A percentile compares a stretch with the other conserved stretches of the same genome.
phyloP scores from a whole-genome alignment of 2,888 invertebrate genomes.

The Dasypogon diadema region DNA sequence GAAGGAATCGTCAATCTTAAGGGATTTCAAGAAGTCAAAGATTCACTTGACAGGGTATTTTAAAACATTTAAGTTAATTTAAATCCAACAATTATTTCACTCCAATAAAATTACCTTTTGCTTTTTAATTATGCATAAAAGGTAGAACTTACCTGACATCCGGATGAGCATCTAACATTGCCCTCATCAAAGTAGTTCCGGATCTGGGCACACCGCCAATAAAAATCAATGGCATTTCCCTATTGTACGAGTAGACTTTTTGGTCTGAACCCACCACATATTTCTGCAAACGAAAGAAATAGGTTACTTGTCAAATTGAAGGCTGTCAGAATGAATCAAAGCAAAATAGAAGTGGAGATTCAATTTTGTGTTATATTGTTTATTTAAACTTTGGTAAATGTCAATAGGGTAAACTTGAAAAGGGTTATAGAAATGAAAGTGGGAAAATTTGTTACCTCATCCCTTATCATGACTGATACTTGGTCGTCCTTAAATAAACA shows the following conservation, averaged over 20 bases:
- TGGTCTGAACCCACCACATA: slow-evolving; percentile 75
- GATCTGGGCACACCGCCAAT: slow-evolving; percentile 98
- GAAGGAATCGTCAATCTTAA: no score
- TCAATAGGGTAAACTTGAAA: slow-evolving; percentile 17
- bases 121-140: no score
- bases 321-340: not conserved
- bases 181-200: slow-evolving; percentile 97
- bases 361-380: slow-evolving; percentile 24
- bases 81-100: no score
- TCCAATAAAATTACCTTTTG: no score
- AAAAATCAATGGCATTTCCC: slow-evolving; percentile 94
- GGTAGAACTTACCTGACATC: slow-evolving; percentile 79
- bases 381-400: slow-evolving; percentile 22
- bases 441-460: slow-evolving; percentile 62
- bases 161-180: slow-evolving; percentile 98
- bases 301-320: slow-evolving; percentile 48
- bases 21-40: no score
- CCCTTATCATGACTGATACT: slow-evolving; percentile 64
- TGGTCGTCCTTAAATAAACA: slow-evolving; percentile 67
- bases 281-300: slow-evolving; percentile 69
- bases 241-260: slow-evolving; percentile 80
- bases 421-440: not conserved
- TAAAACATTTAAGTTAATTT: no score
- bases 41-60: no score
- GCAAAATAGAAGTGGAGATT: not conserved